phyloP scores from a whole-genome alignment of 2,113 vertebrate genomes.

The Sinocyclocheilus anophthalmus region DNA sequence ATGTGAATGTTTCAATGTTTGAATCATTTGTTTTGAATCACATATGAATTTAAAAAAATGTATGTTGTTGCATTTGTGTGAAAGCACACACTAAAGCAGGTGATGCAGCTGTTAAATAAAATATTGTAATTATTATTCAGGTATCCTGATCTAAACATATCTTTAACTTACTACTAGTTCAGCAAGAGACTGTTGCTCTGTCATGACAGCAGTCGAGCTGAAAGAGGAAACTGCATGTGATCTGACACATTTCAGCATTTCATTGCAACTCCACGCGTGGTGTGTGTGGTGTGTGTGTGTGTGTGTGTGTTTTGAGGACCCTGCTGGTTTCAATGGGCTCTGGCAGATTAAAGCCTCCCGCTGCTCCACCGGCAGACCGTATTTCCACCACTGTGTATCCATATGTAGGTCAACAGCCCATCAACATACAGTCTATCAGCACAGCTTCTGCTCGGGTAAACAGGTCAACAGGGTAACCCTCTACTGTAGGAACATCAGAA shows the following conservation, averaged over 20 bases:
- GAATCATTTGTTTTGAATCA: too few relatives aligned
- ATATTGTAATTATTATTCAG: background rate
- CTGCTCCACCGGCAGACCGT: background rate
- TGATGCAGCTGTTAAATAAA: background rate
- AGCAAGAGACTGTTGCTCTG: background rate
- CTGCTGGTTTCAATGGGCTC: background rate
- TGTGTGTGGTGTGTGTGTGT: background rate
- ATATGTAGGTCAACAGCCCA: conserved; percentile 18
- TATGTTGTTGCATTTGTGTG: too few relatives aligned
- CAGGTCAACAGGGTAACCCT: background rate
- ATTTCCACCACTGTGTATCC: background rate
- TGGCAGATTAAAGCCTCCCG: background rate
- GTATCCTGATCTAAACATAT: background rate
- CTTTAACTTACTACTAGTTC: background rate
- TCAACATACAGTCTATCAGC: background rate
- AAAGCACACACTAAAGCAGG: too few relatives aligned
- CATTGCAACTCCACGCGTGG: background rate
- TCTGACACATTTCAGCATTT: background rate
- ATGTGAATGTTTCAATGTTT: too few relatives aligned
- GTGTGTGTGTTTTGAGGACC: background rate
- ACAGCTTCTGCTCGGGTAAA: conserved; percentile 2
- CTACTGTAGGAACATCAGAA: background rate
- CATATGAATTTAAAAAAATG: too few relatives aligned
- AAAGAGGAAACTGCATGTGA: background rate
- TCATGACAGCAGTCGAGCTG: background rate